Percentiles rank a stretch among this genome's conserved stretches.
Evolutionary conservation across 2,797 vertebrate species (phyloP).

Genomic region (Protosalanx chinensis): DNA sequence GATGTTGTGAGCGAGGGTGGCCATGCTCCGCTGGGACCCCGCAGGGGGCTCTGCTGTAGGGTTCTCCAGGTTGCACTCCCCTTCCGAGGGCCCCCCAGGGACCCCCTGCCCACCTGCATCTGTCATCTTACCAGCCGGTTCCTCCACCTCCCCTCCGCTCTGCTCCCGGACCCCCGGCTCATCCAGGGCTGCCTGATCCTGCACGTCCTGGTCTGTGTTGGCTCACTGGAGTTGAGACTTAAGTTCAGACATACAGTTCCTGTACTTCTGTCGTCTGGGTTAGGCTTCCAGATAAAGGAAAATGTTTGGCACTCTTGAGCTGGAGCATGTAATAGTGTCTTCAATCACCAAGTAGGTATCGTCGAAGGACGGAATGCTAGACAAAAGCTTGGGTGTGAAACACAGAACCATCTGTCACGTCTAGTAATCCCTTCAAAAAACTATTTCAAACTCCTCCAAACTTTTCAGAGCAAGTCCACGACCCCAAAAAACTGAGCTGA

Average conservation of each 20-base stretch:
- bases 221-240: too few relatives aligned
- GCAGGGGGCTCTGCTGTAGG: neutral
- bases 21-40: neutral
- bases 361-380: neutral
- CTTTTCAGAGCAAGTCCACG: too few relatives aligned
- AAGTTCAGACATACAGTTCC: too few relatives aligned
- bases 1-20: neutral
- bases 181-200: slow-evolving; percentile 62
- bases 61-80: slow-evolving; percentile 21
- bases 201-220: slow-evolving; percentile 30
- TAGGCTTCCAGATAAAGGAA: too few relatives aligned
- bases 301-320: too few relatives aligned
- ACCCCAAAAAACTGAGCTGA: too few relatives aligned
- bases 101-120: slow-evolving; percentile 57
- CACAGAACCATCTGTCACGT: neutral
- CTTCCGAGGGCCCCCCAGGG: slow-evolving; percentile 25
- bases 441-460: too few relatives aligned
- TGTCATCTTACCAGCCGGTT: slow-evolving; percentile 74
- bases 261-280: too few relatives aligned
- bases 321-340: too few relatives aligned
- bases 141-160: slow-evolving; percentile 64
- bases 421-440: slow-evolving; percentile 4
- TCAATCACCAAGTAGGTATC: neutral
- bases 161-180: slow-evolving; percentile 57
- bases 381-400: neutral